phyloP scores from a whole-genome alignment of 2,888 invertebrate species.

The Trachelus tabidus region DNA sequence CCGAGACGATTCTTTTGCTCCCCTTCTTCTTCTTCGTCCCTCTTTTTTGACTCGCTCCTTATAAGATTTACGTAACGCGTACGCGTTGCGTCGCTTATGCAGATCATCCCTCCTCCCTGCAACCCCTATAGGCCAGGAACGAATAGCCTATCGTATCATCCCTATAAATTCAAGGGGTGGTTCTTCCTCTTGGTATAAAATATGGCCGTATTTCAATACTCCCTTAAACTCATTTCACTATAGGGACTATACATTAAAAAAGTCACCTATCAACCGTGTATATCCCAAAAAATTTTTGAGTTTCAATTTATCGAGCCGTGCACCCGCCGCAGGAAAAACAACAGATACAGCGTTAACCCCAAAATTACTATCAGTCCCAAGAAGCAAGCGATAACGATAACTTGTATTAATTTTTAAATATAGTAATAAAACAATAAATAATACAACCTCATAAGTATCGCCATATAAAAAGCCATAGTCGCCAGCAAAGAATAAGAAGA shows the following conservation, averaged over 20 bases:
- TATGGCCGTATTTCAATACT: constrained; percentile 11
- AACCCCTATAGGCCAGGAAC: constrained; percentile 21
- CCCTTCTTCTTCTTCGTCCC: constrained; percentile 9
- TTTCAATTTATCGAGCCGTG: background rate
- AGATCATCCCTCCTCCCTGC: constrained; percentile 35
- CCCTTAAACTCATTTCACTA: background rate
- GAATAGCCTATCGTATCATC: constrained; percentile 39
- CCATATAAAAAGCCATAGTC: background rate
- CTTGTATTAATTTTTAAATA: background rate
- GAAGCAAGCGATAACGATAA: no score
- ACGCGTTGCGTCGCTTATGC: constrained; percentile 37
- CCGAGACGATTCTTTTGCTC: constrained; percentile 48
- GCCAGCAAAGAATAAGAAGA: background rate
- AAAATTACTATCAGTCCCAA: background rate
- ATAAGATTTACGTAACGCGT: constrained; percentile 5
- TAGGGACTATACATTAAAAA: background rate
- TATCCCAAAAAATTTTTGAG: background rate
- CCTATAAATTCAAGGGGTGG: constrained; percentile 34
- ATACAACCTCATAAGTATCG: background rate
- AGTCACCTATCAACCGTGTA: background rate
- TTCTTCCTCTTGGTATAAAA: constrained; percentile 29
- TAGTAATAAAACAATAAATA: background rate
- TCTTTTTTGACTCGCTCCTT: constrained; percentile 8
- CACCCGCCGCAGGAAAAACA: background rate
- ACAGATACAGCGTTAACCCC: background rate